Conservation (phyloP, 2,888 invertebrate species). For the Lepas anatifera region DNA sequence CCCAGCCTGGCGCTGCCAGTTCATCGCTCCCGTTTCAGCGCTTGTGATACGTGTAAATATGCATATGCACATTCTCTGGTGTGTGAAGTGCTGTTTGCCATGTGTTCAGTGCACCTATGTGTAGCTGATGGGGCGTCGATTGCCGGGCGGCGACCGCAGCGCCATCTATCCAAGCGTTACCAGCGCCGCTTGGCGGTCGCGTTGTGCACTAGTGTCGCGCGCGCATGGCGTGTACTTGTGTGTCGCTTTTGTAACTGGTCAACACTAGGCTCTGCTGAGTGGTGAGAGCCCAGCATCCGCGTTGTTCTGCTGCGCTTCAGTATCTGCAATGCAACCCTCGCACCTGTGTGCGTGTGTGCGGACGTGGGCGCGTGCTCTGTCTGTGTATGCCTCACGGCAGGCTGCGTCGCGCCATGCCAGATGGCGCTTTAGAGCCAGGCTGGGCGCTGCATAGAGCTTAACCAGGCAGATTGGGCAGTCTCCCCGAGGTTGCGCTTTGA, state of each 20-base stretch:
- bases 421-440: no score
- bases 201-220: neutral
- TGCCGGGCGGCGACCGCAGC: neutral
- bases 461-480: neutral
- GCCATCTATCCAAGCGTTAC: neutral
- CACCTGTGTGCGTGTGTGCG: no score
- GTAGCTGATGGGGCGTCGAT: neutral
- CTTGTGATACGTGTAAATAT: constrained; percentile 1
- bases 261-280: neutral
- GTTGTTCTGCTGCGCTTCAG: neutral
- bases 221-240: neutral
- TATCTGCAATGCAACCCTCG: neutral
- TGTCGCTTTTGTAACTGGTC: constrained; percentile 7
- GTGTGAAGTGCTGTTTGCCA: neutral
- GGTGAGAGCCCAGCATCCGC: neutral
- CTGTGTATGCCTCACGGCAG: no score
- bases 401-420: no score
- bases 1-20: no score
- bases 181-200: neutral
- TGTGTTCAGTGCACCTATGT: no score
- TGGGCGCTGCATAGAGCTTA: no score
- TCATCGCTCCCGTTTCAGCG: neutral
- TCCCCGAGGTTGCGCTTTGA: neutral
- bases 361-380: no score
- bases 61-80: neutral